Evolutionary conservation across 2,113 vertebrate genomes (phyloP).

Genomic region (Trochalopteron elliotii): DNA sequence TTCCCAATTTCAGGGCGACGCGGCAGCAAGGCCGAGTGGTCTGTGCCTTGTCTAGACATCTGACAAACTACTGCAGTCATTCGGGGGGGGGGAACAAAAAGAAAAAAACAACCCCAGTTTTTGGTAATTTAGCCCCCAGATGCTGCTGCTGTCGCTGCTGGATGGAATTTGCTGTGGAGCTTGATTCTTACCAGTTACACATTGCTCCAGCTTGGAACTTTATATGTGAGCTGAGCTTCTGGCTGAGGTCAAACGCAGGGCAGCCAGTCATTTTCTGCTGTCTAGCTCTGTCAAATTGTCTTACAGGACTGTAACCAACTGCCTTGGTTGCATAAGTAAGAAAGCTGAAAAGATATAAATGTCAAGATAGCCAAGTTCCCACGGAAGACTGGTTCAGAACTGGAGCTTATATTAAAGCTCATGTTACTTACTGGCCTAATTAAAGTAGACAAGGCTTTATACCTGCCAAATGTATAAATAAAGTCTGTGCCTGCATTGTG

Average conservation of each 20-base stretch:
- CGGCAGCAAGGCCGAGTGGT: not conserved
- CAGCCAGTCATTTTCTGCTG: conserved; percentile 67
- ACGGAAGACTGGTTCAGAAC: conserved; percentile 70
- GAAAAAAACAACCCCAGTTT: not conserved
- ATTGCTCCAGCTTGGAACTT: conserved; percentile 52
- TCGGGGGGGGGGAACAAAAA: rapidly evolving
- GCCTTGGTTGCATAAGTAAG: conserved; percentile 70
- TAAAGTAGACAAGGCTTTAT: conserved; percentile 70
- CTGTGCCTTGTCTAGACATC: conserved; percentile 38
- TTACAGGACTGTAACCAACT: conserved; percentile 57
- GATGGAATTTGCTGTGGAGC: conserved; percentile 42
- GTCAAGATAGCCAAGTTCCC: conserved; percentile 69
- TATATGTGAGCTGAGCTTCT: conserved; percentile 59
- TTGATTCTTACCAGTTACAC: conserved; percentile 59
- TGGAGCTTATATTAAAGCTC: conserved; percentile 65
- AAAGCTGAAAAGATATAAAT: conserved; percentile 71
- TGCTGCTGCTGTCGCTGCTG: conserved; percentile 45
- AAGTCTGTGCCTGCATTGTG: conserved; percentile 59
- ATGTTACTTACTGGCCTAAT: conserved; percentile 72
- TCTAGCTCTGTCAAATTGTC: conserved; percentile 68
- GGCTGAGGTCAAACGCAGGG: conserved; percentile 59
- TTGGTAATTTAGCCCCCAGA: conserved; percentile 26
- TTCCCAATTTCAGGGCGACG: not conserved
- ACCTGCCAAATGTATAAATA: conserved; percentile 70
- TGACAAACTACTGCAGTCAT: conserved; percentile 7